phyloP scores from a whole-genome alignment of 2,113 vertebrate species.

The Daboia siamensis region DNA sequence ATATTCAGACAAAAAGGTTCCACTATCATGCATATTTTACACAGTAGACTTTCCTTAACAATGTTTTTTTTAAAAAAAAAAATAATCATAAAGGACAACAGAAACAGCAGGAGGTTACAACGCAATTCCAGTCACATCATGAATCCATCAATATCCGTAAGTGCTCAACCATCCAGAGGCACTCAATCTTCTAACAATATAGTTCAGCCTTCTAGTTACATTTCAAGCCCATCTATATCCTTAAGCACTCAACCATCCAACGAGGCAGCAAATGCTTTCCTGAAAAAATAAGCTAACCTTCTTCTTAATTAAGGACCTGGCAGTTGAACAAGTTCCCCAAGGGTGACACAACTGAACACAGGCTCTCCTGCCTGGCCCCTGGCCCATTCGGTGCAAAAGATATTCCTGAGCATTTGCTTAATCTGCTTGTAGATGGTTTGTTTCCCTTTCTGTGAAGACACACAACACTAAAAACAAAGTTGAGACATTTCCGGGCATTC shows the following conservation, averaged over 20 bases:
- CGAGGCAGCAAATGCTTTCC: not conserved
- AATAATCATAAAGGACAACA: not conserved
- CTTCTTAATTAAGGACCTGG: not conserved
- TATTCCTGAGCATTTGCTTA: not conserved
- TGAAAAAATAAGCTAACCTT: not conserved
- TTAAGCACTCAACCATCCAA: not conserved
- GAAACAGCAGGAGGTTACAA: not conserved
- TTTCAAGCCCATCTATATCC: constrained; percentile 4
- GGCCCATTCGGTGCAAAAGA: not conserved
- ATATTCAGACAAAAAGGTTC: not conserved
- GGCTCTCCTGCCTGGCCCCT: not conserved
- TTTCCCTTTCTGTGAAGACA: not conserved
- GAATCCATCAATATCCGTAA: not conserved
- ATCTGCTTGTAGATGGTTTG: not conserved
- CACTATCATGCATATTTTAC: not conserved
- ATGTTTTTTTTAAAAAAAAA: not conserved
- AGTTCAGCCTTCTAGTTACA: not conserved
- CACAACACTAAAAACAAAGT: not conserved
- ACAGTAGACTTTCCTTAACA: not conserved
- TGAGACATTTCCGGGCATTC: too few relatives aligned
- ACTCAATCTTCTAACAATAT: not conserved
- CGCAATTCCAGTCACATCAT: not conserved
- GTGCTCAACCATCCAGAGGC: not conserved
- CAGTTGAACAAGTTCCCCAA: not conserved
- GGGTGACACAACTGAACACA: not conserved